Conservation (phyloP, 2,888 invertebrate genomes). For the Pristionchus entomophagus region DNA sequence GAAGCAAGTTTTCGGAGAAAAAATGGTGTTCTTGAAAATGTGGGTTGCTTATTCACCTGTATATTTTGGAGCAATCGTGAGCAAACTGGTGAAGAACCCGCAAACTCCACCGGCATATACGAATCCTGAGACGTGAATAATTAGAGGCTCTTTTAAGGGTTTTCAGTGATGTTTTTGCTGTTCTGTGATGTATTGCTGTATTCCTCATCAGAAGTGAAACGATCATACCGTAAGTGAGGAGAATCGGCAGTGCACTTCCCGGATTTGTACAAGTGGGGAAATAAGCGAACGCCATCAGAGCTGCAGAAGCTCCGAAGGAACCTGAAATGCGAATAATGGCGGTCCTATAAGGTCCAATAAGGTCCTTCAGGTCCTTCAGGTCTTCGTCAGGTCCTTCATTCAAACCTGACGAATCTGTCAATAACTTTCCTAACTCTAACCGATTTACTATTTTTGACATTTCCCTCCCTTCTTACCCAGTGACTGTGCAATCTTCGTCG, state of each 20-base stretch:
- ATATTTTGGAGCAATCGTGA: conserved; percentile 31
- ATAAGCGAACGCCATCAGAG: conserved; percentile 13
- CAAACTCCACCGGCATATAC: conserved; percentile 36
- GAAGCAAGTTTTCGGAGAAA: background rate
- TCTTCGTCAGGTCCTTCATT: too few species aligned
- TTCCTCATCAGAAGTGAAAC: background rate
- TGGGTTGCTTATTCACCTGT: background rate
- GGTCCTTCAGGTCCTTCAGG: too few species aligned
- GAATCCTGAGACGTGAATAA: background rate
- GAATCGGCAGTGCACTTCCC: conserved; percentile 3
- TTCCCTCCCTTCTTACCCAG: too few species aligned
- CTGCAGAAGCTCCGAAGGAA: conserved; percentile 4
- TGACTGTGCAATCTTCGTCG: conserved; percentile 23
- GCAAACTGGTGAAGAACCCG: conserved; percentile 36
- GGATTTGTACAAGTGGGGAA: conserved; percentile 39
- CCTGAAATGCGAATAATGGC: too few species aligned
- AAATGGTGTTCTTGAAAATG: background rate
- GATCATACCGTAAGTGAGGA: conserved; percentile 27
- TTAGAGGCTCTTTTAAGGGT: too few species aligned
- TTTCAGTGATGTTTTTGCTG: too few species aligned
- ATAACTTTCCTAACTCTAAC: too few species aligned
- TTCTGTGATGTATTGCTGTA: background rate
- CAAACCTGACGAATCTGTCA: background rate
- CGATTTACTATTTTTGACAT: too few species aligned
- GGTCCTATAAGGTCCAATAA: too few species aligned